Conservation (phyloP, 2,113 vertebrate species). For the Xenus cinereus region DNA sequence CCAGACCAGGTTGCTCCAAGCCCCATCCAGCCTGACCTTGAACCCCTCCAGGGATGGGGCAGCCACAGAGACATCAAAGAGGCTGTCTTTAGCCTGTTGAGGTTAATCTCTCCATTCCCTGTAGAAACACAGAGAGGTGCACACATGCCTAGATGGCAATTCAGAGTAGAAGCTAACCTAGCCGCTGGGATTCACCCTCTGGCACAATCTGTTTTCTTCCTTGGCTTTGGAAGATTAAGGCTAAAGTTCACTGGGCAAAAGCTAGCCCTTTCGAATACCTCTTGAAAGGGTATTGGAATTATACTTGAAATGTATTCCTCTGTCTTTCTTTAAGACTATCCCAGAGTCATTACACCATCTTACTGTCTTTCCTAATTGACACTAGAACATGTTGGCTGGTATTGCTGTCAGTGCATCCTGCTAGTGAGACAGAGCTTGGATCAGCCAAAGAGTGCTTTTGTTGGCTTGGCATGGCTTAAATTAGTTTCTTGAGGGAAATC, state of each 20-base stretch:
- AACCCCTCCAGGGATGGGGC: too few species aligned
- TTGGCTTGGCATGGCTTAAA: conserved; percentile 53
- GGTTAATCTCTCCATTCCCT: background rate
- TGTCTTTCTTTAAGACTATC: background rate
- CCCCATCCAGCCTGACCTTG: too few species aligned
- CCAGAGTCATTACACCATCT: background rate
- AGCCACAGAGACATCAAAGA: background rate
- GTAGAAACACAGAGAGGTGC: background rate
- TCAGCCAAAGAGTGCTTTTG: conserved; percentile 58
- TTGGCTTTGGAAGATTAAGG: background rate
- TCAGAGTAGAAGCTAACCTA: background rate
- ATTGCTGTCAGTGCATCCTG: conserved; percentile 5
- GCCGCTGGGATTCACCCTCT: background rate
- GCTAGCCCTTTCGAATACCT: background rate
- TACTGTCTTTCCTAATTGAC: conserved; percentile 21
- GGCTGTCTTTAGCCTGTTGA: background rate
- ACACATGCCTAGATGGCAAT: background rate
- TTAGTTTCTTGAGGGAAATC: conserved; percentile 66
- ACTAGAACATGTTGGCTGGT: conserved; percentile 13
- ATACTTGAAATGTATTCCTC: background rate
- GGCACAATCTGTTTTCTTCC: background rate
- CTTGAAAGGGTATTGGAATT: background rate
- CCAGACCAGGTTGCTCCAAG: too few species aligned
- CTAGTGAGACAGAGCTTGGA: conserved; percentile 25
- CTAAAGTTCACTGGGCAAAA: background rate